Evolutionary conservation across 2,888 invertebrate genomes (phyloP), one percentile per base, ranked within the genome.

Genomic region (Melanargia galathea): DNA sequence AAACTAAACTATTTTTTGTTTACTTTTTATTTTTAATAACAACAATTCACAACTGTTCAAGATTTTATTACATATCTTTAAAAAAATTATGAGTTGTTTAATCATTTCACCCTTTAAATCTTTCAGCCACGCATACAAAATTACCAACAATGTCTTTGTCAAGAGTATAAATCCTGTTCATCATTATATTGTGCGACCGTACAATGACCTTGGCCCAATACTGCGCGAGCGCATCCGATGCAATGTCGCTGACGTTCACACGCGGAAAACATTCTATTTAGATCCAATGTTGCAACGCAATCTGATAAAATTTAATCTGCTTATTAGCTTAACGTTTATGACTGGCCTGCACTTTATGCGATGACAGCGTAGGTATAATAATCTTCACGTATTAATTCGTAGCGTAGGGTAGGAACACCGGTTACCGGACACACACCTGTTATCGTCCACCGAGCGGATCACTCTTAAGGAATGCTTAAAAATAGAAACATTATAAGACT

Each of bases 131-230:
- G 1, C 18, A 30, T n/a, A n/a, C 16, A 13, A 11, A 22, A 30
- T 30, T 57, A 16, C 40, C 13, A n/a, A 52, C 45, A 30, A 8
- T 49, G 18, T 35, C 22, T 46, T 16, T 3, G 26, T 48, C 24
- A 38, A 30, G 45, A 26, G 66, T 67, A 69, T 69, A 66, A 55
- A 65, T 60, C 56, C 51, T 26, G 55, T 45, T 48, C 33, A 57
- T 49, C 13, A 26, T 51, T 2, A 57, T 20, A 55, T 64, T 54
- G 66, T 59, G 33, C 49, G 63, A 63, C 66, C 63, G 57, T 58
- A 40, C 45, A 26, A 38, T 69, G 77, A 77, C 89, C 87, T 87
- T 88, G 88, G 78, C 86, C 86, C 72, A 83, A 82, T 82, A 83
- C 76, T 75, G 70, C 81, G 83, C 81, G 78, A 70, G 71, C 68